A percentile compares a stretch with the other conserved stretches of the same genome.
Conservation (phyloP, 2,888 invertebrate species). For the Hirtodrosophila histrioides region DNA sequence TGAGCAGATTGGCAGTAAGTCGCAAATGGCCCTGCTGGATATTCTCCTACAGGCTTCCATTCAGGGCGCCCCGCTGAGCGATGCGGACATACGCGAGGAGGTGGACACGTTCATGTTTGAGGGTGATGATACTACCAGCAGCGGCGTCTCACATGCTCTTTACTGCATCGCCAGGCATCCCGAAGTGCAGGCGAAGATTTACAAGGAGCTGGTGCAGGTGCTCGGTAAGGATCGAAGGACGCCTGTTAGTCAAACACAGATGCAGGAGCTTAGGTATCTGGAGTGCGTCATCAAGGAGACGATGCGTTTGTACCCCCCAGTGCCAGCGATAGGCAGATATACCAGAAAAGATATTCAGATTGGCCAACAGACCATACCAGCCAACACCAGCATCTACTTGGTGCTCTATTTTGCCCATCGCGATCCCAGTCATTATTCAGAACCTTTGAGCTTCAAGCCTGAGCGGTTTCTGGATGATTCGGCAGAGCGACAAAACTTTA, state of each 20-base stretch:
- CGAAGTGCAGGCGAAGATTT: conserved; percentile 64
- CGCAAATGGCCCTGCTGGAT: conserved; percentile 88
- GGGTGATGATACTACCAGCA: conserved; percentile 81
- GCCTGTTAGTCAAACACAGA: conserved; percentile 48
- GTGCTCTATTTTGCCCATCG: conserved; percentile 62
- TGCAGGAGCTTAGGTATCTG: conserved; percentile 82
- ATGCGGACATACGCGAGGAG: conserved; percentile 87
- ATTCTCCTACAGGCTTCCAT: conserved; percentile 86
- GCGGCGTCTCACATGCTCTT: conserved; percentile 72
- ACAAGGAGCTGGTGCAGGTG: conserved; percentile 67
- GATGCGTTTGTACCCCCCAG: conserved; percentile 87
- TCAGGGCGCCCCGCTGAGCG: conserved; percentile 86
- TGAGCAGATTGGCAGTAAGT: conserved; percentile 85
- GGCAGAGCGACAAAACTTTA: conserved; percentile 54
- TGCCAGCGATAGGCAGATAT: conserved; percentile 86
- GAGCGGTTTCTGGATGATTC: conserved; percentile 84
- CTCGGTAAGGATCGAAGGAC: conserved; percentile 57
- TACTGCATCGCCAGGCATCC: conserved; percentile 71
- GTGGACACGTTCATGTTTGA: conserved; percentile 90
- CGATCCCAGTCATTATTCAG: conserved; percentile 64
- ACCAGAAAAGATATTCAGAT: conserved; percentile 85
- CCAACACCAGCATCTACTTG: conserved; percentile 70
- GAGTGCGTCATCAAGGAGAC: conserved; percentile 89
- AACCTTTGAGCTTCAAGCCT: conserved; percentile 74
- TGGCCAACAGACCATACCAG: conserved; percentile 82